Base-by-base conservation (phyloP, 2,888 invertebrate genomes). In the Pyrochroa serraticornis region DNA sequence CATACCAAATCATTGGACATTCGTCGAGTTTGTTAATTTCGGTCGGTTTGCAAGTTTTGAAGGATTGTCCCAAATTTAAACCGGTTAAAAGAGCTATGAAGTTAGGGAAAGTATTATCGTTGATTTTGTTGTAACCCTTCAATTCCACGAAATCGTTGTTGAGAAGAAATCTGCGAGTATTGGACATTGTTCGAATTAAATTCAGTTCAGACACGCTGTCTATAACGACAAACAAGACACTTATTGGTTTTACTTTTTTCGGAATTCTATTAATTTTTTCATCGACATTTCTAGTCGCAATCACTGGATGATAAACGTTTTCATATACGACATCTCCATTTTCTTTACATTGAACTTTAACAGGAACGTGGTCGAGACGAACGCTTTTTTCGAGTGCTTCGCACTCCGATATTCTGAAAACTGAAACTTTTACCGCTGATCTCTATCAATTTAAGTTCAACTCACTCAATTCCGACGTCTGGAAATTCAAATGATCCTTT, bases 101-200 rank as follows among this genome's bases (percentile, higher is more conserved):
- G 78, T 96, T 96, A 0, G 95, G 93, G 71, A 91, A 92, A 0
- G 94, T 95, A 71, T 95, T 95, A 72, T 94, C 95, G 5, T 87
- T 93, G 67, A 91, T 85, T 85, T 91, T 84, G 65, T 83, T 84
- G 62, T 76, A 76, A 2, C 75, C 76, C 47, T 70, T 68, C 12
- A 76, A 50, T 3, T 73, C 58, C 3, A 73, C 44, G 75, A 75
- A 77, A 8, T 66, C 63, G 48, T 70, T 85, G 7, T 86, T 82
- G 48, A 85, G 81, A 22, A 95, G 81, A 39, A 65, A 88, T 35
- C 83, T 79, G 2, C 85, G 81, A 0, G 92, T 92, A 67, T 84
- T 82, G 0, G 89, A 88, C 85, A 94, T 86, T n/a, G 89, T 85
- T 45, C 91, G 83, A n/a, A 86, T 82, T 52, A 92, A 84, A 74